Evolutionary conservation across 1,140 invertebrate species (phyloP).

Genomic region (Drosophila willistoni): DNA sequence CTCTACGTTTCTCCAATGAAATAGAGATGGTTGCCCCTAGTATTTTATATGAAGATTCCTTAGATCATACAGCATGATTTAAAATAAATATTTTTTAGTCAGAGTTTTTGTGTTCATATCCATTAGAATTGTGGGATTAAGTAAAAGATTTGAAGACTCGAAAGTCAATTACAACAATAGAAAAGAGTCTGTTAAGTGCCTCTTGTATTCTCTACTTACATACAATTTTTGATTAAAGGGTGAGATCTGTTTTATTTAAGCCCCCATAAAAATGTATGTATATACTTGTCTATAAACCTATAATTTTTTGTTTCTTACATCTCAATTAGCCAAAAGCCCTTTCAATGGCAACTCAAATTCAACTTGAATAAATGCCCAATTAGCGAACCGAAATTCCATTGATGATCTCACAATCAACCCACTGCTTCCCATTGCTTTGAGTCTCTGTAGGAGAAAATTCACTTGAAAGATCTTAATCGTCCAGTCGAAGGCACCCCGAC

Average conservation of each 20-base stretch:
- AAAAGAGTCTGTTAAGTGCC: too few species aligned
- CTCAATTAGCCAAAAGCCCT: slow-evolving; percentile 72
- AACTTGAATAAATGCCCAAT: slow-evolving; percentile 36
- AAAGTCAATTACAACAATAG: too few species aligned
- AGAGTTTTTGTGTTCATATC: too few species aligned
- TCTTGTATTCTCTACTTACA: too few species aligned
- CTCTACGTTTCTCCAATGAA: too few species aligned
- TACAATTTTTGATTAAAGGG: too few species aligned
- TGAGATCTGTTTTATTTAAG: not conserved
- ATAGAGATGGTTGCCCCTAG: too few species aligned
- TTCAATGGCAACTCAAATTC: slow-evolving; percentile 18
- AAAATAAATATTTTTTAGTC: too few species aligned
- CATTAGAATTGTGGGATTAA: too few species aligned
- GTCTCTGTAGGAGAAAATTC: slow-evolving; percentile 28
- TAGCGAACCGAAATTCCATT: slow-evolving; percentile 42
- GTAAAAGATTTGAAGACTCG: too few species aligned
- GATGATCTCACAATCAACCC: slow-evolving; percentile 76
- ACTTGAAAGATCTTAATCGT: slow-evolving; percentile 72
- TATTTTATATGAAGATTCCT: too few species aligned
- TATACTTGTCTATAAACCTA: not conserved
- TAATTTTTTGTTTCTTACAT: slow-evolving; percentile 50
- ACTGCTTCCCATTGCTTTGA: slow-evolving; percentile 39
- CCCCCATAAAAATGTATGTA: slow-evolving; percentile 4
- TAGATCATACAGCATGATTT: too few species aligned
- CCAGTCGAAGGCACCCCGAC: slow-evolving; percentile 24